phyloP scores from a whole-genome alignment of 2,113 vertebrate species.

The Chloroceryle aenea region DNA sequence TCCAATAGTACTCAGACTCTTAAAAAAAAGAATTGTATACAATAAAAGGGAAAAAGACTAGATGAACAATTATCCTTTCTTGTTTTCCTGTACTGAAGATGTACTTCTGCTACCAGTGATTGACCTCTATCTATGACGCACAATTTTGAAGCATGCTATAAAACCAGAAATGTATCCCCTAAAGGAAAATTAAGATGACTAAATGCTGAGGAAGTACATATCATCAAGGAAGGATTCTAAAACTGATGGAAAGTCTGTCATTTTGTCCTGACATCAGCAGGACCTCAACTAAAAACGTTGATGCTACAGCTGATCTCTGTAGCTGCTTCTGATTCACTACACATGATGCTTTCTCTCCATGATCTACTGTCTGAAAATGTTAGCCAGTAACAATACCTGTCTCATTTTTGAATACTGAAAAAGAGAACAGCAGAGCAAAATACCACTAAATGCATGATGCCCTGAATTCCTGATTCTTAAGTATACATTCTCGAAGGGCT shows the following conservation, averaged over 20 bases:
- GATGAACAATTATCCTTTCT: neutral
- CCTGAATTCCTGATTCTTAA: conserved; percentile 50
- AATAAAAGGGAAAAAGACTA: neutral
- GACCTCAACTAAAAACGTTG: neutral
- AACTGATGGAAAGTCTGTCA: neutral
- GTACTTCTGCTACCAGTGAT: neutral
- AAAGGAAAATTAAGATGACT: neutral
- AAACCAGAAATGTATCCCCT: neutral
- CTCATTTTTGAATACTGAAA: conserved; percentile 5
- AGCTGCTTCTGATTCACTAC: neutral
- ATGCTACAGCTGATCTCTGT: neutral
- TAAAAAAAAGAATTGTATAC: neutral
- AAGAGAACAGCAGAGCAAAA: conserved; percentile 10
- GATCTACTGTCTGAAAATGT: neutral
- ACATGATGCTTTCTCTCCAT: neutral
- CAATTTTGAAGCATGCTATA: neutral
- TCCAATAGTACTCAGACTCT: neutral
- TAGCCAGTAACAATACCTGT: neutral
- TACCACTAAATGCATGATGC: neutral
- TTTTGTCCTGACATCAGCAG: neutral
- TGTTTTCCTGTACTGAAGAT: neutral
- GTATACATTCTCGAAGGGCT: conserved; percentile 29
- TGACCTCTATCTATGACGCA: fast-evolving
- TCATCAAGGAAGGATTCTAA: neutral
- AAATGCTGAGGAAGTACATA: neutral